Base-by-base conservation (phyloP, 2,113 vertebrate species). In the Gadus chalcogrammus region DNA sequence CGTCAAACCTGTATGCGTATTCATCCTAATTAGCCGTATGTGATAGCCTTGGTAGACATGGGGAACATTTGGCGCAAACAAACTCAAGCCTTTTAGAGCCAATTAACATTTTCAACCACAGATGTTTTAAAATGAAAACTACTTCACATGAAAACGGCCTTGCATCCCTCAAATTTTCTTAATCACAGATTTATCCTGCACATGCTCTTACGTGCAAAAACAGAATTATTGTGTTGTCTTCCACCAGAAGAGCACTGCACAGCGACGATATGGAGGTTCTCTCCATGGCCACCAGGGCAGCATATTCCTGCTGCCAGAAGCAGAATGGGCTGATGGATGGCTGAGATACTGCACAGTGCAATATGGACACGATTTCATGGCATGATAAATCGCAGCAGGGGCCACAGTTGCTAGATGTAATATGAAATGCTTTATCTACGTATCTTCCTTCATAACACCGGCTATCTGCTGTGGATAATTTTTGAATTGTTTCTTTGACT, bases 361-460 rank as follows among this genome's bases (percentile, higher is more conserved):
- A 90, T 90, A 90, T 85, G 86, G 87, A 90, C 87, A 87, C n/a
- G 91, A 90, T 92, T 91, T 92, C 84, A 91, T 85, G 87, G 84
- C 89, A 82, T 85, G 91, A 92, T 91, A 92, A 91, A 88, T 85
- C 84, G 76, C 80, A 85, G 83, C 80, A 76, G 85, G 87, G 85
- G 85, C 77, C 83, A 82, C 31, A 64, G 42, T 48, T 87, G 88
- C 88, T 87, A 88, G 91, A 88, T 89, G 88, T 91, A 90, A 91
- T 91, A 91, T 89, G 85, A 89, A 89, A 91, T 84, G 81, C 75
- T 87, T 88, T 88, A 90, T 91, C 88, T 80, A 76, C 71, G 81
- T 84, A 88, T 89, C 88, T 80, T 75, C 55, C 87, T 84, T 92
- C 87, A 90, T 88, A 90, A 88, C 84, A 70, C 77, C 53, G 48